Conservation (phyloP, 2,797 vertebrate genomes). For the Molossus alvarezi region DNA sequence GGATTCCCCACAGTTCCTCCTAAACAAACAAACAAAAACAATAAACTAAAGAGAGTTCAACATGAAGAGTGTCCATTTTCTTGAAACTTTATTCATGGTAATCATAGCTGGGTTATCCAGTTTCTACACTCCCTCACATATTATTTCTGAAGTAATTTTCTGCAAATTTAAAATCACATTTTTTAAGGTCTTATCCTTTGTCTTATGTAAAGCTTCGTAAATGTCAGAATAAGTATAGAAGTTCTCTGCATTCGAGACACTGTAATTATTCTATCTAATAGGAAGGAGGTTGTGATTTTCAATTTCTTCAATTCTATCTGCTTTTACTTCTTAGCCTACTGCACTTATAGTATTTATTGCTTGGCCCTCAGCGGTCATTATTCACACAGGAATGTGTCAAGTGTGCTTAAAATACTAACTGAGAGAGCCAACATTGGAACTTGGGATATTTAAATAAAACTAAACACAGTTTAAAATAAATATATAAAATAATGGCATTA, state of each 20-base stretch:
- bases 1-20: neutral
- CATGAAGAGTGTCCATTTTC: neutral
- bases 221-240: neutral
- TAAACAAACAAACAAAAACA: neutral
- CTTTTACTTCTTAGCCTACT: neutral
- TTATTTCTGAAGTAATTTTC: neutral
- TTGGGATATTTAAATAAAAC: neutral
- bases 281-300: neutral
- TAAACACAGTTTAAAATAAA: neutral
- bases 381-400: neutral
- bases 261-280: neutral
- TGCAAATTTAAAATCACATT: neutral
- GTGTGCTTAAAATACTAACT: neutral
- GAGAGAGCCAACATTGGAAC: neutral
- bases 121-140: neutral
- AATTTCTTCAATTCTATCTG: neutral
- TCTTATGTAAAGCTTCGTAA: neutral
- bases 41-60: neutral
- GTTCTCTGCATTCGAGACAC: neutral
- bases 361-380: neutral
- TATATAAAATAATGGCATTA: neutral
- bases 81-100: neutral
- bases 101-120: neutral
- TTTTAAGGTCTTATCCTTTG: neutral
- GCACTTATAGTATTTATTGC: neutral